Base-by-base conservation (phyloP, 2,797 vertebrate species). In the Rhinophrynus dorsalis region DNA sequence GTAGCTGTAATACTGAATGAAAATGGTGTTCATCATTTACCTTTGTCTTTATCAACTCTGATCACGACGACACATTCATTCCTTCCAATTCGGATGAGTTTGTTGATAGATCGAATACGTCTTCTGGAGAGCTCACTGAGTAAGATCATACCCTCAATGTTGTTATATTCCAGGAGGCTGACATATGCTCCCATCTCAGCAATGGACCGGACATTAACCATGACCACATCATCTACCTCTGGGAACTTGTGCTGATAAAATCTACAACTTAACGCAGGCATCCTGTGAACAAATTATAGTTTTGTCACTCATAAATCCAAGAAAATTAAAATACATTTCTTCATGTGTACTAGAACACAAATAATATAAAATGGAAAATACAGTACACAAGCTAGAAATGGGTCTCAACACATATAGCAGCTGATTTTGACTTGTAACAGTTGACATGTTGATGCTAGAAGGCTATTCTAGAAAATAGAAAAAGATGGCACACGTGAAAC, bases 171-270 rank as follows among this genome's bases (percentile, higher is more conserved):
- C 83, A 99, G 74, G 10, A 98, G 88, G 90, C 96, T 98, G 85
- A 99, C 97, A 0, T 99, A 99, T 63, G 97, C 97, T 0, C 97
- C 97, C 97, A 99, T 99, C 83, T 99, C 97, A 0, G 97, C 97
- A 76, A 99, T 99, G 84, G 97, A 98, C 24, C 97, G 86, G 48
- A 99, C 97, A 0, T 99, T 99, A 75, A 99, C 97, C 97, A 99
- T 99, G 78, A 99, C 97, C 1, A 99, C 97, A 82, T 99, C 96
- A 76, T 99, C 97, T 84, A 99, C 97, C 80, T 99, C 97, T 4
- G 97, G 97, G 84, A 99, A 99, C 78, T 95, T 95, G 81, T 99
- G 97, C 65, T 99, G 96, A 87, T 99, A 99, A 82, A 99, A 99
- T 74, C 97, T 89, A 93, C 97, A 98, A 83, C 94, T 98, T 85